Conservation (phyloP, 2,888 invertebrate genomes). For the Micropterix aruncella region DNA sequence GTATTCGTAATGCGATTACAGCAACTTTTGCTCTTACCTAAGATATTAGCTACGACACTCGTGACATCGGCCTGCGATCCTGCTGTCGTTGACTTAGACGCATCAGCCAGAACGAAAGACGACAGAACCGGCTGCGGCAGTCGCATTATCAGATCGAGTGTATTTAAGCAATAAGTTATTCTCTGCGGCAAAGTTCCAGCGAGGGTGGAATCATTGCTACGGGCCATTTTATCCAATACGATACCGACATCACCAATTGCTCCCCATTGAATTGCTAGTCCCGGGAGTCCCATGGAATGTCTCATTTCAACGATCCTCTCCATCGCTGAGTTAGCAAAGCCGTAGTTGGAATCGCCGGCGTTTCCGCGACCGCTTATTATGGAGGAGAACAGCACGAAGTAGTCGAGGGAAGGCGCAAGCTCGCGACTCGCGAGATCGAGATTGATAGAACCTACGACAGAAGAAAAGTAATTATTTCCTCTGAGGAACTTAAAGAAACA, state of each 20-base stretch:
- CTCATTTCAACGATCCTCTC: slow-evolving; percentile 86
- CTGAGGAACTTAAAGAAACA: no score
- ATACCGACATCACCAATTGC: slow-evolving; percentile 97
- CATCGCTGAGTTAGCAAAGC: slow-evolving; percentile 94
- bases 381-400: slow-evolving; percentile 94
- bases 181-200: slow-evolving; percentile 95
- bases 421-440: slow-evolving; percentile 69
- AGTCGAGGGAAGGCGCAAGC: slow-evolving; percentile 67
- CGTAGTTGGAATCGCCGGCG: slow-evolving; percentile 93
- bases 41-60: slow-evolving; percentile 74
- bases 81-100: slow-evolving; percentile 44
- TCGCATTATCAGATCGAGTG: slow-evolving; percentile 82
- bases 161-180: slow-evolving; percentile 78
- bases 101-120: slow-evolving; percentile 80
- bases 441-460: slow-evolving; percentile 47
- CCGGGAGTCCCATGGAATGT: slow-evolving; percentile 67
- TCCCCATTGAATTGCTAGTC: slow-evolving; percentile 92
- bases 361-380: slow-evolving; percentile 96
- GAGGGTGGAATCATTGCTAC: slow-evolving; percentile 79
- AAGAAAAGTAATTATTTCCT: no score
- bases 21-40: slow-evolving; percentile 46
- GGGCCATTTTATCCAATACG: slow-evolving; percentile 69
- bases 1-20: no score
- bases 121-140: slow-evolving; percentile 72
- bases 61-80: slow-evolving; percentile 44